Evolutionary conservation across 2,888 invertebrate genomes (phyloP), one percentile per base, ranked within the genome.

Genomic region (Tachina lurida): DNA sequence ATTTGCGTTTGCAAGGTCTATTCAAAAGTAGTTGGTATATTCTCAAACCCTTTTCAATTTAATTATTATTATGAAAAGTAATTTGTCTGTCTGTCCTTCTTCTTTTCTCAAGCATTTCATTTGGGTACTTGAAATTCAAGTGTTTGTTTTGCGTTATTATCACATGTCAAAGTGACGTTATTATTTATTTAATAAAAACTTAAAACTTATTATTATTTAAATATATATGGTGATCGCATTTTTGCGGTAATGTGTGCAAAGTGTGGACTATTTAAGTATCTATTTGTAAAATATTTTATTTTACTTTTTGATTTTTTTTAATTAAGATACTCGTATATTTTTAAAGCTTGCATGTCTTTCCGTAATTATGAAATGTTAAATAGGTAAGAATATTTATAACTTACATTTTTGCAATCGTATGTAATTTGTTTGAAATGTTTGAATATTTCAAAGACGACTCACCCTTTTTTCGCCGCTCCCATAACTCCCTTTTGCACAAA

Each of bases 1-100:
- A 62, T 73, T 86, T 79, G 83, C 56, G 79, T 79, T 76, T 70
- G 60, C 79, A 84, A 84, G 80, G 78, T 56, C 75, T 76, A 15
- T 65, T 63, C n/a, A 22, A 31, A 39, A 62, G n/a, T 77, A 43
- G 41, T 65, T 71, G 71, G 15, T 58, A 60, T 75, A 65, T 49
- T 63, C 31, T 31, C 56, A 49, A 65, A 71, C 75, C 56, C 79
- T 56, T 31, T 31, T 47, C 47, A 49, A 70, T 76, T 70, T 67
- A 56, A 39, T 60, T 67, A 58, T 31, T 56, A 31, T 31, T 31
- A 31, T 56, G 4, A 52, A 54, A 41, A 54, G 13, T 39, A 39
- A 4, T 22, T 63, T 52, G 9, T 17, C 22, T 67, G 52, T 52
- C 39, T 17, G n/a, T 22, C 56, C 39, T 31, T 71, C 39, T 31